Base-by-base conservation (phyloP, 2,888 invertebrate genomes). In the Latheticus oryzae region DNA sequence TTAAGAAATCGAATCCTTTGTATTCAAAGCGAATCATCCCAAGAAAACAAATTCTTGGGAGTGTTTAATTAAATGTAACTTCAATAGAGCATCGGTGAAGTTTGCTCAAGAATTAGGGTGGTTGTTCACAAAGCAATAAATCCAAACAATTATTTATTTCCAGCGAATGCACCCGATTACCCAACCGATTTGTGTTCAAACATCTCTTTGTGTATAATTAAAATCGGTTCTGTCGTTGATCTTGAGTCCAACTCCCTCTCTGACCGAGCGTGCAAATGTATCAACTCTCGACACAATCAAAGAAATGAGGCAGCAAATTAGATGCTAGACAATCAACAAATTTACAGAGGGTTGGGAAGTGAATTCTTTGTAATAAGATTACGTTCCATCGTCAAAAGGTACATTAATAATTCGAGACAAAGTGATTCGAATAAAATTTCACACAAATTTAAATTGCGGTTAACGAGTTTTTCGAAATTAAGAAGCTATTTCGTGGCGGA, bases 391-490 rank as follows among this genome's bases (percentile, higher is more conserved):
- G 42, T 51, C 42, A 57, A 57, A n/a, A 35, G 57, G 28, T 52
- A 45, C 42, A 58, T 53, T 48, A 58, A 53, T 58, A 48, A 48
- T 53, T 53, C 53, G 37, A 45, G 43, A 54, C 69, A 72, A 71
- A 73, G 73, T 55, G 71, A 70, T 68, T 66, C 68, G 61, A 70
- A 77, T 75, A 71, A 73, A 78, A 73, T 76, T 74, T 74, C 72
- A 72, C 71, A 69, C 75, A 74, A 75, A 74, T 76, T 76, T 69
- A 75, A 75, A 75, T 76, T 74, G 75, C 64, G 75, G 74, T 74
- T 76, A 76, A 77, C 75, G 70, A 76, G 73, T 76, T 77, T 76
- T 74, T 71, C 64, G 72, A 72, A 75, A 75, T 76, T 75, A 74
- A 72, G 75, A 74, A 76, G 75, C 76, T 68, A 77, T 76, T 71